Conservation (phyloP, 2,888 invertebrate species). For the Nasonovia ribisnigri region DNA sequence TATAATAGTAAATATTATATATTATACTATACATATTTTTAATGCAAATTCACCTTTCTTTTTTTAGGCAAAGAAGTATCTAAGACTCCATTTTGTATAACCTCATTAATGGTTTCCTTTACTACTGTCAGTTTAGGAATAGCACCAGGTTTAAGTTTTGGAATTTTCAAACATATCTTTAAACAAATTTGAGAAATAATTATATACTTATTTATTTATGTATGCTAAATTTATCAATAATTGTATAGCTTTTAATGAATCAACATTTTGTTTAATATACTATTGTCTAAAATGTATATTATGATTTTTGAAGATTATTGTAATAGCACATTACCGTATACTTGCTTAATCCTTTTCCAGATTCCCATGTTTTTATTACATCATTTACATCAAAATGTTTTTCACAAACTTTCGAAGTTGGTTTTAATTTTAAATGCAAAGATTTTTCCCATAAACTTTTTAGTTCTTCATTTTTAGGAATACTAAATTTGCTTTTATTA, state of each 20-base stretch:
- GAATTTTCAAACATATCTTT: not conserved
- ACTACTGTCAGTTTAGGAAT: not conserved
- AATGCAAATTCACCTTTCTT: not conserved
- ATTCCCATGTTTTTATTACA: not conserved
- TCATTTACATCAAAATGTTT: not conserved
- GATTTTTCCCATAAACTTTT: not conserved
- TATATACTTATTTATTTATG: not conserved
- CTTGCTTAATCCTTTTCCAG: not conserved
- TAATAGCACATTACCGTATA: not conserved
- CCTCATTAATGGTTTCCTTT: not conserved
- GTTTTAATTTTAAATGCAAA: not conserved
- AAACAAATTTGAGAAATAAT: not conserved
- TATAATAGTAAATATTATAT: not conserved
- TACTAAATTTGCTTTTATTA: not conserved
- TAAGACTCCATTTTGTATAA: not conserved
- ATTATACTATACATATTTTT: not conserved
- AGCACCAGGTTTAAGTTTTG: slow-evolving; percentile 8
- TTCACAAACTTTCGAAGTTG: not conserved
- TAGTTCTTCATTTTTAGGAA: not conserved
- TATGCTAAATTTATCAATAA: not conserved
- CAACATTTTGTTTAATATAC: not conserved
- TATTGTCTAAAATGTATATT: not conserved
- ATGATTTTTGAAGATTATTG: not conserved
- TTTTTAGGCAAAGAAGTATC: not conserved
- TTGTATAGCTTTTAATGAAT: not conserved